Base-by-base conservation (phyloP, 2,888 invertebrate species). In the Nudaria mundana region DNA sequence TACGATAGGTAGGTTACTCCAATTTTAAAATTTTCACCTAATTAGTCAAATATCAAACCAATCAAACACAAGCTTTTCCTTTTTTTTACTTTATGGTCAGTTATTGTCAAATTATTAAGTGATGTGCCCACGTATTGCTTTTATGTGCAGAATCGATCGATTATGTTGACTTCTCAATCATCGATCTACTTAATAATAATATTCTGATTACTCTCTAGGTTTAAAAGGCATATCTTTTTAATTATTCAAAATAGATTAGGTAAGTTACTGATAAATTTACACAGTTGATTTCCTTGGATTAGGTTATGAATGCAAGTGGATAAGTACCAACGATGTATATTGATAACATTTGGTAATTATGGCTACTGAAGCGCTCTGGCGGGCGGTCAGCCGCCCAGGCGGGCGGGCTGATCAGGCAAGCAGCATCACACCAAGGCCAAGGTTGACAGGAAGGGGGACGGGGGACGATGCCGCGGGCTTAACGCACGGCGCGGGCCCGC, bases 401-500 rank as follows among this genome's bases (percentile, higher is more conserved):
- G 62, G 29, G 20, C 39, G 68, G 63, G 32, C 29, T n/a, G n/a
- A n/a, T n/a, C n/a, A n/a, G n/a, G n/a, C n/a, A n/a, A n/a, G n/a
- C 58, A 73, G 73, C 76, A 74, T 68, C 76, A 66, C 71, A 69
- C 79, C 82, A 87, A 85, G 85, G 87, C 86, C 87, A 85, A 87
- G 86, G 87, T 81, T 85, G 79, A 56, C 60, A 72, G 80, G 78
- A 78, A 73, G 81, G 79, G 82, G 84, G 84, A 81, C 69, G 84
- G 79, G 83, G 85, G 82, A 78, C 59, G 74, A 47, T 59, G 56
- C 61, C 70, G 71, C 77, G 76, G 79, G 84, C 85, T 81, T 82
- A 84, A 83, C 84, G 86, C 71, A 78, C 78, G 68, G 83, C 84
- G 84, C 86, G 76, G 77, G 80, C 81, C 82, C 81, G 72, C 78